Conservation (phyloP, 2,888 invertebrate genomes). For the Drosophila mimica region DNA sequence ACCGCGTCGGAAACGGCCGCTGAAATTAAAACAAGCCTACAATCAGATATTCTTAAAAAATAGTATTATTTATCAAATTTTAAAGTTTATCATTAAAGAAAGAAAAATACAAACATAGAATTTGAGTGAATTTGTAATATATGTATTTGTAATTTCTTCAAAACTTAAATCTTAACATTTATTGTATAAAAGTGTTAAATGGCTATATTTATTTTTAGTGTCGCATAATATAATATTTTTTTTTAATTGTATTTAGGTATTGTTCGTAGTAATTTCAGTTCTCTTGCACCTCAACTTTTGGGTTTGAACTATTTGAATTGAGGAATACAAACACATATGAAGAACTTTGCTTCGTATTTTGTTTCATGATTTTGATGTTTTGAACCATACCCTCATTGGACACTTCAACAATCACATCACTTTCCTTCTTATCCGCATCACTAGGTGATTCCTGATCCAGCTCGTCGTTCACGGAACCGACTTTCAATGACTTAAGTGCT, state of each 20-base stretch:
- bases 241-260: neutral
- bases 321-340: constrained; percentile 19
- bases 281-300: constrained; percentile 1
- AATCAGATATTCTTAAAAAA: neutral
- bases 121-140: neutral
- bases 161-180: neutral
- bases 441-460: neutral
- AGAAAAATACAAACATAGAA: neutral
- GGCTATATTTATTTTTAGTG: neutral
- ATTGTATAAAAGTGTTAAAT: neutral
- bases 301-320: neutral
- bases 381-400: constrained; percentile 9
- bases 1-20: neutral
- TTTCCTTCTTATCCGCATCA: neutral
- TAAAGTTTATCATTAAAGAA: neutral
- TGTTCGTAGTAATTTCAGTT: constrained; percentile 6
- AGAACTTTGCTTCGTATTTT: neutral
- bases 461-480: neutral
- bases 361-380: constrained; percentile 20
- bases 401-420: constrained; percentile 9
- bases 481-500: neutral
- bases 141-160: neutral
- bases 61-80: neutral
- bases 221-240: neutral
- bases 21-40: neutral